Base-by-base conservation (phyloP, 2,113 vertebrate genomes). In the Phyllostomus discolor region DNA sequence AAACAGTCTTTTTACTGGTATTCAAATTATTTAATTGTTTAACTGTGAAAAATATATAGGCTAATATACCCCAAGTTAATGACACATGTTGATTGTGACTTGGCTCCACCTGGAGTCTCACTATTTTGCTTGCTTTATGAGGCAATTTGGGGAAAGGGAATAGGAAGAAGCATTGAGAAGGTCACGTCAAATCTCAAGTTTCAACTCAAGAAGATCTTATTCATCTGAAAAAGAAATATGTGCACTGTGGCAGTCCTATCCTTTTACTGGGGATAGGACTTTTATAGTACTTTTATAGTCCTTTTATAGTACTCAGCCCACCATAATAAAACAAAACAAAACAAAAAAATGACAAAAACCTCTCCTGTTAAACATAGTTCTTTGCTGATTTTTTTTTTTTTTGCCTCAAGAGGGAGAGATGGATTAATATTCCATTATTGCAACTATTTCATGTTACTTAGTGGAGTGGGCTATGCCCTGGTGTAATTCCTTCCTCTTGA, bases 11-110 rank as follows among this genome's bases (percentile, higher is more conserved):
- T 41, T 88, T 72, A 41, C 78, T 52, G 12, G 38, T 69, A 69
- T 73, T 75, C 19, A 50, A 38, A 94, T 66, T 41, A 43, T 67
- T 73, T 70, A 28, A 70, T 88, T 67, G 15, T 50, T 97, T 73
- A 33, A 93, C 54, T 75, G 66, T 88, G 78, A 93, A 95, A 96
- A 97, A n/a, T 31, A 83, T 7, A 48, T 38, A 85, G 43, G 41
- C 4, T 31, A 22, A 43, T 46, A 76, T 67, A 69, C 81, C 70
- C 41, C 35, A 76, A 83, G 62, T 59, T 66, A 84, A 72, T 72
- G 52, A 78, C 46, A 31, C 26, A 22, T 48, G 79, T 94, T 80
- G 41, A 70, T 62, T 0, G 1, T 72, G 79, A 50, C 38, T 52
- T 92, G 75, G 46, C 4, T 95, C 67, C 38, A 57, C 46, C 4